Conservation (phyloP, 2,888 invertebrate species). For the Conops quadrifasciatus region DNA sequence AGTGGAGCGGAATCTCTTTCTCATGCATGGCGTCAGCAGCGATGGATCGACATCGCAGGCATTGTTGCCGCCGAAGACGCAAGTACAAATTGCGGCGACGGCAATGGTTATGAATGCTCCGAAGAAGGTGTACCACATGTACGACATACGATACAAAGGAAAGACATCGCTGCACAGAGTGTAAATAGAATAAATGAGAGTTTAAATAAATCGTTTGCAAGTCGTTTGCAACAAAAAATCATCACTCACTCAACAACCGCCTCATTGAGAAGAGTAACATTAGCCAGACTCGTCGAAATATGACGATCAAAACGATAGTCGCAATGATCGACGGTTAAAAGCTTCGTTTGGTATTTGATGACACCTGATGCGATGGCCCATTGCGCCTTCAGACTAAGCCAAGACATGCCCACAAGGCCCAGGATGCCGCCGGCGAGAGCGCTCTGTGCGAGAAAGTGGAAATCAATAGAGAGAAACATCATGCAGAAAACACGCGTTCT, state of each 20-base stretch:
- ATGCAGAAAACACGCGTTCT: slow-evolving; percentile 7
- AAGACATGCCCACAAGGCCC: slow-evolving; percentile 69
- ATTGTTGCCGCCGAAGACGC: slow-evolving; percentile 66
- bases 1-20: slow-evolving; percentile 49
- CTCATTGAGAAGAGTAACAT: slow-evolving; percentile 42
- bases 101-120: slow-evolving; percentile 69
- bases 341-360: slow-evolving; percentile 74
- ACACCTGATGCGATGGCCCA: slow-evolving; percentile 71
- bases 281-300: slow-evolving; percentile 45
- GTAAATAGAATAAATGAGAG: no score
- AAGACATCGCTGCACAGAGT: slow-evolving; percentile 57
- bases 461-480: background rate
- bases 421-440: slow-evolving; percentile 70
- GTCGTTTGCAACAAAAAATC: background rate
- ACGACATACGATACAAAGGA: slow-evolving; percentile 75
- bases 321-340: slow-evolving; percentile 71
- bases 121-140: slow-evolving; percentile 80
- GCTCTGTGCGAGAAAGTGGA: slow-evolving; percentile 63
- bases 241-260: slow-evolving; percentile 51
- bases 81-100: slow-evolving; percentile 60
- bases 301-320: slow-evolving; percentile 69
- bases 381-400: slow-evolving; percentile 72
- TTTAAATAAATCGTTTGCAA: slow-evolving; percentile 18
- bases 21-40: slow-evolving; percentile 71
- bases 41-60: slow-evolving; percentile 69